Percentiles rank a stretch among this genome's conserved stretches.
Evolutionary conservation across 2,888 invertebrate genomes (phyloP).

Genomic region (Lobophora halterata): DNA sequence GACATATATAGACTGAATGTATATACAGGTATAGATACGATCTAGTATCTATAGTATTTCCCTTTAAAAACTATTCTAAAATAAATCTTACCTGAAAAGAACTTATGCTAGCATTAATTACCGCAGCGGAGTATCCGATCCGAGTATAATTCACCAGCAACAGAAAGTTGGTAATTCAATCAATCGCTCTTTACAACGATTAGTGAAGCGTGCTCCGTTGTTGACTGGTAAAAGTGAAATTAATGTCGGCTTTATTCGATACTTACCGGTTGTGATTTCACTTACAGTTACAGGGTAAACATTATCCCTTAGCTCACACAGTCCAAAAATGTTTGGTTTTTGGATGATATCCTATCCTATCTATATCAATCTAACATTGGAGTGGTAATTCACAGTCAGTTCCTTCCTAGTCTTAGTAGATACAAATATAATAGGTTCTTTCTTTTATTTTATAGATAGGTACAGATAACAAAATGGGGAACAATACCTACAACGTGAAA

Average conservation of each 20-base stretch:
- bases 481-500: no score
- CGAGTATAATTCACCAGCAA: slow-evolving; percentile 40
- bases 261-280: slow-evolving; percentile 43
- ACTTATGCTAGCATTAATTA: slow-evolving; percentile 26
- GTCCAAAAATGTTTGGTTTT: slow-evolving; percentile 18
- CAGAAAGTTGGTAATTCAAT: slow-evolving; percentile 65
- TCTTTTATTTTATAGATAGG: no score
- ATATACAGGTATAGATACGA: no score
- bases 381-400: no score
- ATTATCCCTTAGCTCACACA: slow-evolving; percentile 42
- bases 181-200: slow-evolving; percentile 55
- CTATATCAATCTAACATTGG: no score
- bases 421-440: no score
- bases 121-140: slow-evolving; percentile 25
- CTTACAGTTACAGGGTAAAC: slow-evolving; percentile 36
- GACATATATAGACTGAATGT: no score
- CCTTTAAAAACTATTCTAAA: no score
- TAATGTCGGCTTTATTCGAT: slow-evolving; percentile 46
- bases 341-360: no score
- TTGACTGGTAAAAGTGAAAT: slow-evolving; percentile 66
- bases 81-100: slow-evolving; percentile 31
- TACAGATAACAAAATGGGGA: no score
- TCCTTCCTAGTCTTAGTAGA: no score
- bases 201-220: slow-evolving; percentile 56
- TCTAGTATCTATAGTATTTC: no score